These are phyloP conservation scores for Sesia apiformis DNA, from an alignment of 2,888 invertebrate species.

Conservation along the genomic window DNA sequence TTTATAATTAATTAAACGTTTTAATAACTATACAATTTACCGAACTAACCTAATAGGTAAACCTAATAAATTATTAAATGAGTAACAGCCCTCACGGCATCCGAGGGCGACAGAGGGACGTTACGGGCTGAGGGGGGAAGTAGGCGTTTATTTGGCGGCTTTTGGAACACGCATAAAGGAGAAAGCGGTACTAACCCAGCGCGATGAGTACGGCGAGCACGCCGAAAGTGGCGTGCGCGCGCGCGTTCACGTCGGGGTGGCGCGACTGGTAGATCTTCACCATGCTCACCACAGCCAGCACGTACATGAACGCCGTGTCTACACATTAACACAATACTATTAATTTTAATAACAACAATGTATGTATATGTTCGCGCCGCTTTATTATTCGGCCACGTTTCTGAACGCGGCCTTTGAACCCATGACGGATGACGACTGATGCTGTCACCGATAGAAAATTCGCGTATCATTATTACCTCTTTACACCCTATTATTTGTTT, in stretches of 20 bases:
- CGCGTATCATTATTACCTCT: background rate
- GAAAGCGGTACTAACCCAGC: constrained; percentile 68
- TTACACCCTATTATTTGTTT: background rate
- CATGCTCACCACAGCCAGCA: constrained; percentile 90
- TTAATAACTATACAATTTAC: no score
- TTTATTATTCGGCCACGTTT: background rate
- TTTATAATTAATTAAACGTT: no score
- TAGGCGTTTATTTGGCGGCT: no score
- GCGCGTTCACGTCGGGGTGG: constrained; percentile 92
- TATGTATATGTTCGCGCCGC: background rate
- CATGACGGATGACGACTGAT: no score
- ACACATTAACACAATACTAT: constrained; percentile 30
- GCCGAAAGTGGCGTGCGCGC: constrained; percentile 86
- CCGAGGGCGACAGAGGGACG: no score
- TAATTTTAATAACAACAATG: background rate
- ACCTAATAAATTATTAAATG: no score
- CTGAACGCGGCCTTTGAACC: no score
- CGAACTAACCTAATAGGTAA: no score
- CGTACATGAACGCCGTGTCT: constrained; percentile 96
- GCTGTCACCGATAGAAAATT: no score
- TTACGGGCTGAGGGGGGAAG: no score
- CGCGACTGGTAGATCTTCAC: constrained; percentile 92
- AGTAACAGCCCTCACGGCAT: no score
- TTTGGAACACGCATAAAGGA: no score
- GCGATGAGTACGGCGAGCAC: constrained; percentile 84